Base-by-base conservation (phyloP, 37 sponge, comb jelly and placozoan species). In the Theonella swinhoei region DNA sequence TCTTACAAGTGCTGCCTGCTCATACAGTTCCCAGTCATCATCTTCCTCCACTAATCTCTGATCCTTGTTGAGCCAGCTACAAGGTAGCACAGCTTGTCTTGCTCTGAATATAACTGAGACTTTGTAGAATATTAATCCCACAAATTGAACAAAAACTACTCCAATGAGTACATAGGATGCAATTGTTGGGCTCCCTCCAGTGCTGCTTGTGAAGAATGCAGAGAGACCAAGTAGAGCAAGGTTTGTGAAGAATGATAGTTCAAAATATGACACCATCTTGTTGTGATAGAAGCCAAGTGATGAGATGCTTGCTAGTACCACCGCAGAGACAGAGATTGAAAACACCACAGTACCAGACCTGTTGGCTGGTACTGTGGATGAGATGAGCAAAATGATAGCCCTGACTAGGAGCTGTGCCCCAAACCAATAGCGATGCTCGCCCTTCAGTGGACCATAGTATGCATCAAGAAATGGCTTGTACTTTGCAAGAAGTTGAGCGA, bases 391-490 rank as follows among this genome's bases (percentile, higher is more conserved):
- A n/a, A n/a, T 47, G 54, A 47, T 47, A 25, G 9, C 9, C 0
- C 76, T 1, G 61, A 9, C n/a, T 9, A 75, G 54, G 0, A 75
- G 47, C 4, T 42, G 30, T 3, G 42, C 0, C 3, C 76, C 76
- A 24, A 54, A 42, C 76, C 76, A 75, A 32, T 35, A 75, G 1
- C 61, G 61, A 75, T 75, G 59, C 0, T 31, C 26, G 30, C 8
- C 54, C 31, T 37, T 28, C 26, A 42, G 42, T 17, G 59, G 47
- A 42, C 54, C 60, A 39, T 25, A 26, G 19, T 75, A 75, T n/a
- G 47, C 5, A 31, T 75, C 76, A 0, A 75, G 25, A 4, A 75
- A 75, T 20, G 76, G 54, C 7, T 35, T 31, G 5, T 36, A 11
- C 22, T 71, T 71, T 25, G 36, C 34, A 20, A 8, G 7, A 4